Evolutionary conservation across 1,140 invertebrate genomes (phyloP).

Genomic region (Cecropterus lyciades): DNA sequence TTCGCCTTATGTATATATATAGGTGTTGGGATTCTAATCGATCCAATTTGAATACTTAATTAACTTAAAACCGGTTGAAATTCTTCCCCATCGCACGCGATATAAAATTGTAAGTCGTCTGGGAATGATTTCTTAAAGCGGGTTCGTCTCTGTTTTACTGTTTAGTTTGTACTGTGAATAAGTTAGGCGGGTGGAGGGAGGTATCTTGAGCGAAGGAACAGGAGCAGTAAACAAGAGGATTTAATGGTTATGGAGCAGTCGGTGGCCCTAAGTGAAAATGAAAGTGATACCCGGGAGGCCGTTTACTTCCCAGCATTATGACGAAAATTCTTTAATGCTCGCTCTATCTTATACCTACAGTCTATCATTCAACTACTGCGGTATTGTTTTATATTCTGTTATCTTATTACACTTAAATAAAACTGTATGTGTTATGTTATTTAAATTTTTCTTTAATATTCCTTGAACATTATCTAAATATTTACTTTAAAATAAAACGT

Average conservation of each 20-base stretch:
- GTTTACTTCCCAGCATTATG: conserved; percentile 63
- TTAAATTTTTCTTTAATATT: no score
- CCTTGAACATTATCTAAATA: no score
- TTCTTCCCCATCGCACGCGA: conserved; percentile 38
- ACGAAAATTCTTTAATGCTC: conserved; percentile 54
- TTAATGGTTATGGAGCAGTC: conserved; percentile 72
- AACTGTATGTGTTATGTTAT: no score
- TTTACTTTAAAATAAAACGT: no score
- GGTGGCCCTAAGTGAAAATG: conserved; percentile 72
- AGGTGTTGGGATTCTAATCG: conserved; percentile 28
- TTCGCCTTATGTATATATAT: no score
- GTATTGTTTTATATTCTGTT: background rate
- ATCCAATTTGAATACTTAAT: conserved; percentile 58
- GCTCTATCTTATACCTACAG: conserved; percentile 11
- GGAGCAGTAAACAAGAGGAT: conserved; percentile 68
- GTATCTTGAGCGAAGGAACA: conserved; percentile 45
- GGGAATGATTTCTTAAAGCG: conserved; percentile 46
- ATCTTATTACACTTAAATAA: no score
- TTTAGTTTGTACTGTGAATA: conserved; percentile 61
- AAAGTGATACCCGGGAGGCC: conserved; percentile 67
- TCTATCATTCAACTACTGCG: background rate
- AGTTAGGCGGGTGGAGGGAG: conserved; percentile 50
- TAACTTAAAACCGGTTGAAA: conserved; percentile 45
- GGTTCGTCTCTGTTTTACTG: conserved; percentile 53
- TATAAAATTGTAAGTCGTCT: conserved; percentile 51